These are phyloP conservation scores for Clistopyga incitator DNA, from an alignment of 2,888 invertebrate genomes.

Conservation along the genomic window DNA sequence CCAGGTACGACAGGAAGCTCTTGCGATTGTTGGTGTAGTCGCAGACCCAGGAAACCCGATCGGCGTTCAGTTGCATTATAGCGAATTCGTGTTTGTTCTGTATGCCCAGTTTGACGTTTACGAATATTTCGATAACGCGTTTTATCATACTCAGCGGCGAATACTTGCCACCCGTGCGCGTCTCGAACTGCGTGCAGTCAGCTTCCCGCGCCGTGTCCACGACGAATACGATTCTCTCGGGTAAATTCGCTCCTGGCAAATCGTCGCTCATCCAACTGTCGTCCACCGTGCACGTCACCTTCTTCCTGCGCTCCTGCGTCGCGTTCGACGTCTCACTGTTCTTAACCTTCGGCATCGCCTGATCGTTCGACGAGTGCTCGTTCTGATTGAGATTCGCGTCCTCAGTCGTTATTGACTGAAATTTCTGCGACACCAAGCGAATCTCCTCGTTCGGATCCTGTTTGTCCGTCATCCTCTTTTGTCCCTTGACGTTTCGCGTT, in stretches of 20 bases:
- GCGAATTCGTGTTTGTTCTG: constrained; percentile 88
- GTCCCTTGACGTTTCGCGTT: neutral
- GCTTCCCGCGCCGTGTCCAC: constrained; percentile 87
- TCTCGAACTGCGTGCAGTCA: constrained; percentile 85
- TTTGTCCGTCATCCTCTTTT: constrained; percentile 70
- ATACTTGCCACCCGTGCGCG: constrained; percentile 86
- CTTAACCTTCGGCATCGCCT: constrained; percentile 57
- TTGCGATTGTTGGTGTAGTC: constrained; percentile 88
- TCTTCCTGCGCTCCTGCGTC: constrained; percentile 45
- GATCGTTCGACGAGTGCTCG: constrained; percentile 48
- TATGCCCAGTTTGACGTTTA: constrained; percentile 87
- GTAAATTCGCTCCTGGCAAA: constrained; percentile 83
- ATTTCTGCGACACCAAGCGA: constrained; percentile 65
- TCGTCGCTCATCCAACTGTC: constrained; percentile 35
- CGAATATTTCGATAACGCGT: constrained; percentile 87
- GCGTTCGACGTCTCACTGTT: constrained; percentile 33
- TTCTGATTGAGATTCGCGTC: constrained; percentile 64
- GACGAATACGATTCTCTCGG: constrained; percentile 88
- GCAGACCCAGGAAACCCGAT: constrained; percentile 86
- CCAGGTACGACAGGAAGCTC: constrained; percentile 86
- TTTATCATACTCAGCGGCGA: constrained; percentile 88
- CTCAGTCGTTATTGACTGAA: constrained; percentile 66
- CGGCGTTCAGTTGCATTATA: constrained; percentile 86
- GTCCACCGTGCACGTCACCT: constrained; percentile 26
- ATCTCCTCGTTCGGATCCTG: constrained; percentile 71